phyloP scores from a whole-genome alignment of 2,797 vertebrate species.

The Graptemys geographica region DNA sequence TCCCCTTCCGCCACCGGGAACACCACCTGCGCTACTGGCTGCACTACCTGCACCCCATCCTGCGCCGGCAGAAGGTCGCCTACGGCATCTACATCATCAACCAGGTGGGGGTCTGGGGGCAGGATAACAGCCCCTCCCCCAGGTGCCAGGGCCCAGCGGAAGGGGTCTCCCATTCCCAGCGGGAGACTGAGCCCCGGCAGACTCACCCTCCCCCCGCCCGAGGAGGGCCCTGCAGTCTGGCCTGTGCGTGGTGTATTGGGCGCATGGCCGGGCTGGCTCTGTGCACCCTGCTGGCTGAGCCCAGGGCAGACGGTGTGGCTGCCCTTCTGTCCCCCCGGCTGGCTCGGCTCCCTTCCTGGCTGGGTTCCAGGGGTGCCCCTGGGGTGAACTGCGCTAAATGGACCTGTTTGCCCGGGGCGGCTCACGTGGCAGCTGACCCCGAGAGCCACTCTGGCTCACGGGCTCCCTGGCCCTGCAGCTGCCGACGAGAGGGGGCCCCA shows the following conservation, averaged over 20 bases:
- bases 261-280: too few species aligned
- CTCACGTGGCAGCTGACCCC: neutral
- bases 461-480: too few species aligned
- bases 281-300: neutral
- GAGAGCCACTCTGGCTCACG: too few species aligned
- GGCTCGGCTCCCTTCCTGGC: too few species aligned
- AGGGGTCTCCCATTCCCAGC: neutral
- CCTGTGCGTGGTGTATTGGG: too few species aligned
- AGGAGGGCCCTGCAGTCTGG: too few species aligned
- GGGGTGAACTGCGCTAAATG: too few species aligned
- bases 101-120: constrained; percentile 84
- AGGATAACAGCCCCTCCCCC: too few species aligned
- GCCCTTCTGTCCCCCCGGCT: too few species aligned
- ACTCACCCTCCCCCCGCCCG: accelerated
- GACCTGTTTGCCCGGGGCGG: neutral
- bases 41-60: constrained; percentile 97
- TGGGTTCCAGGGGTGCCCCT: too few species aligned
- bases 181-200: neutral
- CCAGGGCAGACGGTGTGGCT: too few species aligned
- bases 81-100: constrained; percentile 98
- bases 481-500: too few species aligned
- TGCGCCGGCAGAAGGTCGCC: constrained; percentile 94
- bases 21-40: constrained; percentile 99
- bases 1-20: constrained; percentile 96
- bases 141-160: neutral